phyloP scores from a whole-genome alignment of 2,888 invertebrate species.

The Brachypterus glaber region DNA sequence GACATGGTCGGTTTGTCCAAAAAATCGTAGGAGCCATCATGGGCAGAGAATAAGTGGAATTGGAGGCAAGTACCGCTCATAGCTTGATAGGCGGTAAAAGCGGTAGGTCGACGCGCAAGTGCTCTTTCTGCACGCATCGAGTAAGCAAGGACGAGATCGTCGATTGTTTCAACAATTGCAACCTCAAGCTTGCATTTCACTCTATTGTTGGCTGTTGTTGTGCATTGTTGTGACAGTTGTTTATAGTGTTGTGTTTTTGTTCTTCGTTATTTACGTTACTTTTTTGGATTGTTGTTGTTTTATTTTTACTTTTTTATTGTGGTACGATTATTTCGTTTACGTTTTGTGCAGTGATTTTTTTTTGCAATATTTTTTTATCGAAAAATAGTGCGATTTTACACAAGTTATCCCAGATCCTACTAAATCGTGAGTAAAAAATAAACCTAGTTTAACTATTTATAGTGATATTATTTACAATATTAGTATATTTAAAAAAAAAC shows the following conservation, averaged over 20 bases:
- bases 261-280: background rate
- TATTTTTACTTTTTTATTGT: slow-evolving; percentile 8
- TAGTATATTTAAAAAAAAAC: too few species aligned
- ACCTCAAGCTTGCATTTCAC: slow-evolving; percentile 28
- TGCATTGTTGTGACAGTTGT: slow-evolving; percentile 21
- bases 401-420: too few species aligned
- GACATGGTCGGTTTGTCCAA: background rate
- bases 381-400: too few species aligned
- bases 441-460: too few species aligned
- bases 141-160: slow-evolving; percentile 28
- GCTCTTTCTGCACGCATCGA: slow-evolving; percentile 37
- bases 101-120: slow-evolving; percentile 39
- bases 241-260: slow-evolving; percentile 7
- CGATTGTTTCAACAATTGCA: slow-evolving; percentile 39
- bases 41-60: slow-evolving; percentile 31
- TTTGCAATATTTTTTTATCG: too few species aligned
- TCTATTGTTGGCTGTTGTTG: slow-evolving; percentile 23
- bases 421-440: too few species aligned
- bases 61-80: slow-evolving; percentile 34
- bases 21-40: slow-evolving; percentile 34
- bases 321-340: too few species aligned
- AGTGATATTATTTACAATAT: too few species aligned
- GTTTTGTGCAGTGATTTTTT: too few species aligned
- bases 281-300: slow-evolving; percentile 8
- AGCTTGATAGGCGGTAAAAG: slow-evolving; percentile 40